Evolutionary conservation across 2,888 invertebrate genomes (phyloP), one percentile per base, ranked within the genome.

Genomic region (Capitulum mitella): DNA sequence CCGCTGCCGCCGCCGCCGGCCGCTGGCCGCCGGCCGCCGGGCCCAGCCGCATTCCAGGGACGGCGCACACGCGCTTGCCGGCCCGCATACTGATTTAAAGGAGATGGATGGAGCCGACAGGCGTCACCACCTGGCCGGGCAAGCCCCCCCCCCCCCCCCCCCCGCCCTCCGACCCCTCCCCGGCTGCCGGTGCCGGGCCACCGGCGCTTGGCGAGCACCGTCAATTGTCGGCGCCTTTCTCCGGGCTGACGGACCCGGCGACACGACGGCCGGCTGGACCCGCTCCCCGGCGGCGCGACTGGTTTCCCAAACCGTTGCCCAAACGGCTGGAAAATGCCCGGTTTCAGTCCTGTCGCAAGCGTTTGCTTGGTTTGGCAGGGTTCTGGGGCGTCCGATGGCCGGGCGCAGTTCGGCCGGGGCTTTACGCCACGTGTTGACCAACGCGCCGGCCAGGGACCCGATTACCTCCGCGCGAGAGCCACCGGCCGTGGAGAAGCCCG

Each of bases 31-130:
- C 19, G 34, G 34, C 34, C 19, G 64, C 64, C 32, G 16, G 19
- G 34, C 64, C 64, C 64, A 5, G 64, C 64, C 64, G 16, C 64
- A 64, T 64, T 64, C 64, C 64, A 2, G 19, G 10, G 34, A 3
- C 64, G 19, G 32, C 16, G 19, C 64, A 64, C 64, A 64, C 64
- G 34, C 64, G 34, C 29, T 14, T 3, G 32, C 32, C 64, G 64
- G 64, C 16, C 64, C 34, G 64, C 64, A 64, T 64, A 64, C 64
- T 64, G 64, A 64, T 64, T 64, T 64, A 64, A 64, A 14, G 64
- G 64, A 64, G 64, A 64, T 34, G 29, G 64, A 64, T 64, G 34
- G 64, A 5, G 34, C 64, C 34, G 64, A 8, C 19, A 29, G n/a
- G n/a, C 29, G n/a, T 29, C n/a, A 29, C 58, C 58, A 58, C 29